Percentiles rank a stretch among this genome's conserved stretches.
phyloP scores from a whole-genome alignment of 2,113 vertebrate genomes.

The Pygoscelis adeliae region DNA sequence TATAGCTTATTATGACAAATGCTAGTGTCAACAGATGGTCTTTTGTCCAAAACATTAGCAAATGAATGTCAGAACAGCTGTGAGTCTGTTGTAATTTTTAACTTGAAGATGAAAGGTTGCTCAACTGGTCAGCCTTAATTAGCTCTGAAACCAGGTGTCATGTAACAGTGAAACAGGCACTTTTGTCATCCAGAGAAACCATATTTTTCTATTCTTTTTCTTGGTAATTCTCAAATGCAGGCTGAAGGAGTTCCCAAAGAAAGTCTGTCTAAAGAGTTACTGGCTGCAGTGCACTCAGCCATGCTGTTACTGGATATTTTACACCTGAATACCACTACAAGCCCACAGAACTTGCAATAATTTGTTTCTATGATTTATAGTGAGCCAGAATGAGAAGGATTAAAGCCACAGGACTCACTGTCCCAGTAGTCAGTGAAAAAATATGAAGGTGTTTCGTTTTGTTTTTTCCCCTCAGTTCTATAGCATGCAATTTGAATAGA shows the following conservation, averaged over 20 bases:
- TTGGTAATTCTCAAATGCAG: neutral
- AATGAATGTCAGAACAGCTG: neutral
- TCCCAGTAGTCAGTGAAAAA: neutral
- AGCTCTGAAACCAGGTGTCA: neutral
- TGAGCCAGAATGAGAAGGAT: neutral
- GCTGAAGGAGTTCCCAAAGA: neutral
- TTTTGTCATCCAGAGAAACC: neutral
- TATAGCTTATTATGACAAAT: neutral
- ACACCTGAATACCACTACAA: neutral
- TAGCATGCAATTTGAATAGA: neutral
- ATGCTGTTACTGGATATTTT: neutral
- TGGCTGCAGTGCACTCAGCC: rapidly evolving
- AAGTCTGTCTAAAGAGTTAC: neutral
- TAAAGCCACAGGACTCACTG: neutral
- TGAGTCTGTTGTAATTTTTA: neutral
- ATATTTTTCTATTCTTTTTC: neutral
- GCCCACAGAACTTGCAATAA: neutral
- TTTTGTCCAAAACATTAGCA: neutral
- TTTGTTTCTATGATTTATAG: neutral
- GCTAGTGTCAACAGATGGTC: neutral
- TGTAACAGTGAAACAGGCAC: neutral
- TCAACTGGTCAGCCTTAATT: neutral
- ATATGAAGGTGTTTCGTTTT: neutral
- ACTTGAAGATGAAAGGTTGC: neutral
- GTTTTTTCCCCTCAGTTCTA: neutral